A percentile compares a stretch with the other conserved stretches of the same genome.
Evolutionary conservation across 2,888 invertebrate species (phyloP).

Genomic region (Nomada ferruginata): DNA sequence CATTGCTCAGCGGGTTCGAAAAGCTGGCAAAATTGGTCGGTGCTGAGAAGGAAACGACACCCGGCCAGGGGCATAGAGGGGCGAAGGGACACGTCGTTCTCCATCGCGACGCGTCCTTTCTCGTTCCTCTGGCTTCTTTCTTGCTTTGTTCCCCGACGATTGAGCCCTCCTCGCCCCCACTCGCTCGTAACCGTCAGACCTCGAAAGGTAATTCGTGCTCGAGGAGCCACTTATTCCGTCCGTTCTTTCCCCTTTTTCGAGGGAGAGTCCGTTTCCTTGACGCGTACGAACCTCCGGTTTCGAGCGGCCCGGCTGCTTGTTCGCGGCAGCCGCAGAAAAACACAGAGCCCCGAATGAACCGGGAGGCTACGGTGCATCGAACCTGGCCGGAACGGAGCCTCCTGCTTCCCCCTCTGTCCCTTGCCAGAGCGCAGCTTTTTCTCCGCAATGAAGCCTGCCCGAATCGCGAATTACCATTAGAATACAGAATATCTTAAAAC

Average conservation of each 20-base stretch:
- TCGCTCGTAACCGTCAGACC: constrained; percentile 24
- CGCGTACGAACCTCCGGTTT: constrained; percentile 10
- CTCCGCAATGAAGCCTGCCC: too few species aligned
- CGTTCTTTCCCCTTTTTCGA: constrained; percentile 30
- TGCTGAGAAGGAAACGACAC: constrained; percentile 18
- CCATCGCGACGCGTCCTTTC: not conserved
- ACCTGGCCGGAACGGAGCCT: not conserved
- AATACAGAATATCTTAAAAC: too few species aligned
- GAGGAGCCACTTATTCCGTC: constrained; percentile 61
- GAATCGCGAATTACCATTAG: too few species aligned
- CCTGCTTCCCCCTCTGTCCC: too few species aligned
- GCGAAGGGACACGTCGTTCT: too few species aligned
- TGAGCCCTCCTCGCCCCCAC: constrained; percentile 1
- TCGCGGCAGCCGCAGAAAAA: constrained; percentile 32
- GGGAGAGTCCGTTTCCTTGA: constrained; percentile 1
- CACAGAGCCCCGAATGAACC: not conserved
- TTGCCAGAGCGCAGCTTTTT: too few species aligned
- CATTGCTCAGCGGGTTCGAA: constrained; percentile 51
- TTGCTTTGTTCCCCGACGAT: not conserved
- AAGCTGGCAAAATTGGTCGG: constrained; percentile 53
- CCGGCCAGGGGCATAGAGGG: not conserved
- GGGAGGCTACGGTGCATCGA: not conserved
- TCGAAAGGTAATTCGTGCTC: constrained; percentile 64
- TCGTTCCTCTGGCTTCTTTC: constrained; percentile 1
- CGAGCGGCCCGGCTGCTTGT: constrained; percentile 1